These are phyloP conservation scores for Tachypleus tridentatus DNA, from an alignment of 1,140 invertebrate species.

Conservation along the genomic window DNA sequence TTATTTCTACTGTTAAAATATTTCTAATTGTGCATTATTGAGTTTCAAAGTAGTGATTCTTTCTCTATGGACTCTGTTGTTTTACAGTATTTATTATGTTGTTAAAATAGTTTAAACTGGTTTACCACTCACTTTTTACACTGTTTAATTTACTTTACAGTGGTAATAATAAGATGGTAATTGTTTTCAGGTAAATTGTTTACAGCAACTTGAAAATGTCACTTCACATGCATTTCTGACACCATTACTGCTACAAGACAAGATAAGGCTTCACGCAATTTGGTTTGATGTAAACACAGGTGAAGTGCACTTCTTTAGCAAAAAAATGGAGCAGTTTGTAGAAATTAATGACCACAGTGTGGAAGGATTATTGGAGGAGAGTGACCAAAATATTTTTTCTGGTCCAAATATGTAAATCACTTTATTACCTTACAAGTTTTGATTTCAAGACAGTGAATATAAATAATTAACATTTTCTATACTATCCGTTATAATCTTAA, in stretches of 20 bases:
- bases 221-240: constrained; percentile 88
- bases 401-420: too few relatives aligned
- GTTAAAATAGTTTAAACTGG: too few relatives aligned
- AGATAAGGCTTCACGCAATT: constrained; percentile 70
- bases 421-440: too few relatives aligned
- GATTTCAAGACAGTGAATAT: too few relatives aligned
- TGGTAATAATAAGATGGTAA: too few relatives aligned
- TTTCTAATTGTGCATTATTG: constrained; percentile 39
- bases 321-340: constrained; percentile 65
- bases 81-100: too few relatives aligned
- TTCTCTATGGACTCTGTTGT: too few relatives aligned
- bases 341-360: constrained; percentile 16
- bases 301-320: constrained; percentile 86
- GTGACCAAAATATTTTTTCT: neutral
- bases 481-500: too few relatives aligned
- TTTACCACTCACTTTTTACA: too few relatives aligned
- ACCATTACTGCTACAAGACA: constrained; percentile 60
- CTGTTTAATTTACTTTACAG: too few relatives aligned
- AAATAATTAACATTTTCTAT: too few relatives aligned
- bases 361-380: neutral
- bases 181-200: constrained; percentile 60
- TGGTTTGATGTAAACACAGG: constrained; percentile 98
- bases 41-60: too few relatives aligned
- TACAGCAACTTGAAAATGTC: constrained; percentile 88
- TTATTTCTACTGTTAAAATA: neutral